phyloP scores from a whole-genome alignment of 2,888 invertebrate genomes.

The Molanna angustata region DNA sequence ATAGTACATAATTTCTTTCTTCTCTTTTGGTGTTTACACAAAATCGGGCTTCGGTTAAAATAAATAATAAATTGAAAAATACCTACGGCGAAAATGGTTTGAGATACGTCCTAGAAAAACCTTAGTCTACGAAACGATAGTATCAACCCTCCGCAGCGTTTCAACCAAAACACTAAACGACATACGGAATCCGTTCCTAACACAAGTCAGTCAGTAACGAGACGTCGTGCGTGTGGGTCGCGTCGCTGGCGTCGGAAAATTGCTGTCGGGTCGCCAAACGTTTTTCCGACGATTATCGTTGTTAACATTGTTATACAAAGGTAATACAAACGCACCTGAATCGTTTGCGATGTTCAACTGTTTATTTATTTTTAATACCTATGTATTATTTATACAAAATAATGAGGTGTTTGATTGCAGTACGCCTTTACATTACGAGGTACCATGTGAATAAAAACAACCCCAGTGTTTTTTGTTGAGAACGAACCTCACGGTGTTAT shows the following conservation, averaged over 20 bases:
- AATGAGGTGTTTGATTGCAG: too few species aligned
- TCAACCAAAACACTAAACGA: conserved; percentile 17
- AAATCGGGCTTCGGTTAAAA: too few species aligned
- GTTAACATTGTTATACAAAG: neutral
- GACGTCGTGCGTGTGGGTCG: conserved; percentile 6
- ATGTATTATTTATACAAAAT: too few species aligned
- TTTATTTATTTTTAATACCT: neutral
- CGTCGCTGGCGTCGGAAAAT: neutral
- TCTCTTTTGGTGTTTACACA: too few species aligned
- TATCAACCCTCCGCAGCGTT: conserved; percentile 18
- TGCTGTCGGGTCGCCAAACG: neutral
- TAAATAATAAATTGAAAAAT: too few species aligned
- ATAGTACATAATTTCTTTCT: too few species aligned
- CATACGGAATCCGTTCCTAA: conserved; percentile 4
- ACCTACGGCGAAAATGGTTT: too few species aligned
- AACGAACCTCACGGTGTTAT: too few species aligned
- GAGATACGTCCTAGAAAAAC: neutral
- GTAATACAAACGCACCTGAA: neutral
- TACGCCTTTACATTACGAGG: too few species aligned
- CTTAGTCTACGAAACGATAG: neutral
- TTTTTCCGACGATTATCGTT: conserved; percentile 4
- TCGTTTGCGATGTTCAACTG: neutral
- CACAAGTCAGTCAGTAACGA: conserved; percentile 20
- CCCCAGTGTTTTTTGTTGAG: too few species aligned
- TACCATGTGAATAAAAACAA: too few species aligned